Base-by-base conservation (phyloP, 2,888 invertebrate genomes). In the Parasteatoda lunata region DNA sequence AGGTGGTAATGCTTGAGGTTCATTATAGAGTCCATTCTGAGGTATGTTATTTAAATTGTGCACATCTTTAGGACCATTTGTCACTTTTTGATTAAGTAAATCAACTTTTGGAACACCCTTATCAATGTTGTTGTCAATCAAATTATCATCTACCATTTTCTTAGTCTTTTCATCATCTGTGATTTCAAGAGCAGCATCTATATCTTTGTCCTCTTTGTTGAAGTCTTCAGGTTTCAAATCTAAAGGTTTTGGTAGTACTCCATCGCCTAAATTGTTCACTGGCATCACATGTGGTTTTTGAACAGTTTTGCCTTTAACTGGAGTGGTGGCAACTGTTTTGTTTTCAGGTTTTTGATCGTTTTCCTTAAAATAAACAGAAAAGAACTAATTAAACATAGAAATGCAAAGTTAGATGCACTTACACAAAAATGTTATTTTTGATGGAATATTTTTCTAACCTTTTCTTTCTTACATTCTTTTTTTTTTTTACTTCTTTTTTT, bases 1-100 rank as follows among this genome's bases (percentile, higher is more conserved):
- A 30, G 85, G 85, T 7, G 85, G 79, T 3, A 71, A 70, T 1
- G 80, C 80, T 51, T 86, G 85, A 54, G 85, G 85, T 76, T 86
- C 77, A 59, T 86, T 80, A 8, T 86, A 80, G 11, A 65, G 66
- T n/a, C 66, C 77, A 7, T 78, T 73, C 5, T 76, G 51, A 5
- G n/a, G 15, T 13, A 59, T 59, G n/a, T 59, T 59, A 59, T 59
- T 59, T 30, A 30, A 30, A 30, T 30, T 30, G n/a, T 59, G 59
- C n/a, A 59, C n/a, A 59, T 59, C 59, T 7, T 59, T 59, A 9
- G 9, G 9, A 4, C 9, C 8, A 59, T 59, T 59, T 59, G 11
- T n/a, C n/a, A n/a, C 9, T 7, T 59, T 59, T n/a, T 59, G 59
- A 59, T 59, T 59, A 59, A 13, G 9, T 7, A 59, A 59, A 59